Evolutionary conservation across 2,113 vertebrate species (phyloP).

Genomic region (Zosterops hypoxanthus): DNA sequence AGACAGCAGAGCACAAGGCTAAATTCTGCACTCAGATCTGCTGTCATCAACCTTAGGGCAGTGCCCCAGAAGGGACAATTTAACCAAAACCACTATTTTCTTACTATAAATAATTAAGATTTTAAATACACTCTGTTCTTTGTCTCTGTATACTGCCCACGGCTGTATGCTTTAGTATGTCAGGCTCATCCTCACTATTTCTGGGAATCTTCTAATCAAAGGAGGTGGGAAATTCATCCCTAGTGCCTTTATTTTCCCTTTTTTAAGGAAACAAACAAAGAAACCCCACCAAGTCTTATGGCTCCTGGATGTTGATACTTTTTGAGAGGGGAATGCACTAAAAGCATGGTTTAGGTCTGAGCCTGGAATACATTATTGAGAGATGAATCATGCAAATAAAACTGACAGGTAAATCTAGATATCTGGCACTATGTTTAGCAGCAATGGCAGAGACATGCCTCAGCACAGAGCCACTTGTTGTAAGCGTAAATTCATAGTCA

Average conservation of each 20-base stretch:
- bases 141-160: neutral
- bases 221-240: neutral
- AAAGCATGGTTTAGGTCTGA: neutral
- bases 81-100: neutral
- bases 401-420: neutral
- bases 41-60: neutral
- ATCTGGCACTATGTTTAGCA: neutral
- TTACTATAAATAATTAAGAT: constrained; percentile 18
- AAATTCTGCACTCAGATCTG: neutral
- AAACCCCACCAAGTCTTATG: neutral
- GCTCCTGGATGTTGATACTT: neutral
- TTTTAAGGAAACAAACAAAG: neutral
- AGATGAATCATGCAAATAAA: neutral
- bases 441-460: neutral
- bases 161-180: neutral
- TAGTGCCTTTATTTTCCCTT: neutral
- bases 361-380: neutral
- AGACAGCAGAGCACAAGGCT: neutral
- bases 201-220: neutral
- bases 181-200: constrained; percentile 14
- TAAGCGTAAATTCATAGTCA: neutral
- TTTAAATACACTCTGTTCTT: constrained; percentile 12
- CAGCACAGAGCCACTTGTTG: neutral
- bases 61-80: neutral
- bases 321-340: neutral